A percentile compares a stretch with the other conserved stretches of the same genome.
Conservation (phyloP, 1,140 invertebrate genomes). For the Trialeurodes vaporariorum region DNA sequence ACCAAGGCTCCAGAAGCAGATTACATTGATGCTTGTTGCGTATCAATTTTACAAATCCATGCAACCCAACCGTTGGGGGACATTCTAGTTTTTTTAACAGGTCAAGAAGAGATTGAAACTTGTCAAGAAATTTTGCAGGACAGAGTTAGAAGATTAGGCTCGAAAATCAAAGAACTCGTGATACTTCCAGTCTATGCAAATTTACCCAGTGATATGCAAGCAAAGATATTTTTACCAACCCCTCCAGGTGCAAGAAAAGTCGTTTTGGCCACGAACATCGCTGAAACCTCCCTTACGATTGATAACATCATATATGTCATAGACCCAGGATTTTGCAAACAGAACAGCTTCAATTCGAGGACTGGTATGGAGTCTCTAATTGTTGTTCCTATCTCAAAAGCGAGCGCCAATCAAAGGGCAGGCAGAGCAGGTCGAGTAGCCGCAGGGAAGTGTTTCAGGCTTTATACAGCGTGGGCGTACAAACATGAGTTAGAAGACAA, state of each 20-base stretch:
- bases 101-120: conserved; percentile 92
- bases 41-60: conserved; percentile 96
- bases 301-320: conserved; percentile 99
- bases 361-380: conserved; percentile 97
- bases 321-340: conserved; percentile 98
- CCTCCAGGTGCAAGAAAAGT: conserved; percentile 89
- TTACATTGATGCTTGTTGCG: conserved; percentile 94
- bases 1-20: conserved; percentile 98
- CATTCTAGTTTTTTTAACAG: conserved; percentile 93
- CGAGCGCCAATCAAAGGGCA: conserved; percentile 87
- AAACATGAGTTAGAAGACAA: conserved; percentile 97
- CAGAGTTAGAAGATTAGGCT: conserved; percentile 76
- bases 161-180: conserved; percentile 84
- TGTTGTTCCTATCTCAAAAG: conserved; percentile 95
- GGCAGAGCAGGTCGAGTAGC: conserved; percentile 85
- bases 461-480: conserved; percentile 96
- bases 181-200: conserved; percentile 97
- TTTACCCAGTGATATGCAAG: conserved; percentile 96
- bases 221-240: conserved; percentile 94
- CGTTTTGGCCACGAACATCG: conserved; percentile 96
- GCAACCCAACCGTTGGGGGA: conserved; percentile 90
- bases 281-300: conserved; percentile 97
- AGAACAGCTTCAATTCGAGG: conserved; percentile 97
- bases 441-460: conserved; percentile 93
- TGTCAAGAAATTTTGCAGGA: conserved; percentile 88